A percentile compares a stretch with the other conserved stretches of the same genome.
Conservation (phyloP, 2,888 invertebrate species). For the Stegana nigrithorax region DNA sequence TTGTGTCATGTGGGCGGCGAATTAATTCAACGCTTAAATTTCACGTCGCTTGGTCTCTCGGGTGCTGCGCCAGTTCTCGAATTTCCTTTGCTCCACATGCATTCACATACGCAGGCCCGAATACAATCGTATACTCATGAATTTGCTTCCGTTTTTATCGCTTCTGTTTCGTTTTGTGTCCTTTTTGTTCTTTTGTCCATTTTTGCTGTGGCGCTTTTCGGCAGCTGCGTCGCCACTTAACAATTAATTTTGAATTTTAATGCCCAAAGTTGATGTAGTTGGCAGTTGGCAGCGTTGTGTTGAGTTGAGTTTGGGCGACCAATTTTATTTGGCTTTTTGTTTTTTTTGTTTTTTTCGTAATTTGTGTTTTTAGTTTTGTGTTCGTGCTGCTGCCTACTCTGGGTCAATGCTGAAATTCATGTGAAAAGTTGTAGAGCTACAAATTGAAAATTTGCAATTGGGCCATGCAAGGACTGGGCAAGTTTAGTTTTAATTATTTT, state of each 20-base stretch:
- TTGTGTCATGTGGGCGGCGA: slow-evolving; percentile 11
- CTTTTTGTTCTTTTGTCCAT: not conserved
- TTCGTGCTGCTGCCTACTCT: not conserved
- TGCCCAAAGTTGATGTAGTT: slow-evolving; percentile 37
- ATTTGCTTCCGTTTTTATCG: not conserved
- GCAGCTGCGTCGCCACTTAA: slow-evolving; percentile 6
- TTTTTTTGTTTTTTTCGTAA: not conserved
- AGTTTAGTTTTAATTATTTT: slow-evolving; percentile 1
- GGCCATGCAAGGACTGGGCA: not conserved
- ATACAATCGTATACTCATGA: not conserved
- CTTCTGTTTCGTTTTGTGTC: not conserved
- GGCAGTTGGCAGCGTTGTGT: not conserved
- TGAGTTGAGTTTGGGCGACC: too few species aligned
- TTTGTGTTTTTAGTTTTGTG: not conserved
- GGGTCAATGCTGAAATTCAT: slow-evolving; percentile 10
- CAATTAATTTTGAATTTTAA: slow-evolving; percentile 60
- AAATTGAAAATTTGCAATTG: slow-evolving; percentile 12
- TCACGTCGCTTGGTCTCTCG: slow-evolving; percentile 58
- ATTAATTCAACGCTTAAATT: slow-evolving; percentile 57
- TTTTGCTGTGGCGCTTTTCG: not conserved
- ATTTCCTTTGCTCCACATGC: slow-evolving; percentile 13
- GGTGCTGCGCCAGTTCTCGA: slow-evolving; percentile 38
- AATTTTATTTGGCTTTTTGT: not conserved
- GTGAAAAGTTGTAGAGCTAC: not conserved
- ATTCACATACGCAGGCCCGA: too few species aligned